These are phyloP conservation scores for Erynnis tages DNA, from an alignment of 2,888 invertebrate genomes.

Conservation along the genomic window DNA sequence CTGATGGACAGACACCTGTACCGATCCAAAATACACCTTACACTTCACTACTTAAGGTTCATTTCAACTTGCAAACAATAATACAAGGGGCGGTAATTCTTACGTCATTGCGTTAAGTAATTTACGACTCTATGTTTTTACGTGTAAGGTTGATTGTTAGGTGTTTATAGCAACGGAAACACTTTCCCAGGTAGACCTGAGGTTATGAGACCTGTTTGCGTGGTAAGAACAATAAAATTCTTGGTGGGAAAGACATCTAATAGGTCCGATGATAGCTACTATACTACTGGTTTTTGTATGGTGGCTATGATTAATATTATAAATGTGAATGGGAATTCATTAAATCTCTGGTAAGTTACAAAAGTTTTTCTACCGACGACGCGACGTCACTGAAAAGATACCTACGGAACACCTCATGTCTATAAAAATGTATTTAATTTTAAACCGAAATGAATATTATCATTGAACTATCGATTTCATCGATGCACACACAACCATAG, in stretches of 20 bases:
- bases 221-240: constrained; percentile 20
- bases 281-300: background rate
- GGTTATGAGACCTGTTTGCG: constrained; percentile 16
- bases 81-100: constrained; percentile 27
- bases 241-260: constrained; percentile 17
- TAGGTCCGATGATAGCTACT: background rate
- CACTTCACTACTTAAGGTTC: background rate
- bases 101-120: constrained; percentile 23
- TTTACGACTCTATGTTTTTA: constrained; percentile 12
- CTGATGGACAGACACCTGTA: constrained; percentile 28
- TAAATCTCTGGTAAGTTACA: too few relatives aligned
- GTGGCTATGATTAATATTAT: background rate
- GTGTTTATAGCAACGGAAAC: constrained; percentile 1
- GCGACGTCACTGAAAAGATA: too few relatives aligned
- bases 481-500: too few relatives aligned
- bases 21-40: constrained; percentile 29
- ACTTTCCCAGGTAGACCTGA: constrained; percentile 23
- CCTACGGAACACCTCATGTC: too few relatives aligned
- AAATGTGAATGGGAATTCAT: too few relatives aligned
- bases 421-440: too few relatives aligned
- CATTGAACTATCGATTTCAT: too few relatives aligned
- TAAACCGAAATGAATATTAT: too few relatives aligned
- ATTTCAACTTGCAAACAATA: constrained; percentile 11
- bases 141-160: background rate
- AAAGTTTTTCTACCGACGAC: too few relatives aligned